These are phyloP conservation scores for Menidia menidia DNA, from an alignment of 2,797 vertebrate species.

Conservation along the genomic window DNA sequence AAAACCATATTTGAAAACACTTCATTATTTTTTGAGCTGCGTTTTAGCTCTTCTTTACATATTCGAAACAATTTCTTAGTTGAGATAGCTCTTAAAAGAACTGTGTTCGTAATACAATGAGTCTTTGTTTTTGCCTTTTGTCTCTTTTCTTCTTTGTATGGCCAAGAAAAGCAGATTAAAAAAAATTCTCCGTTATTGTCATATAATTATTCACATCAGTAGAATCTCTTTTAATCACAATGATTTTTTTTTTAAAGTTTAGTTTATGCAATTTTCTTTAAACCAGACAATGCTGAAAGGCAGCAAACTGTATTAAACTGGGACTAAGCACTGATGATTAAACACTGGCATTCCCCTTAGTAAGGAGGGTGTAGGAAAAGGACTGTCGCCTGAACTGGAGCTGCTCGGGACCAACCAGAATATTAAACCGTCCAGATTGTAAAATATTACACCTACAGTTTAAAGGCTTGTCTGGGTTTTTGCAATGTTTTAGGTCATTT, in stretches of 20 bases:
- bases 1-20: too few species aligned
- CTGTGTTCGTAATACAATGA: too few species aligned
- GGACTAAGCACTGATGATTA: constrained; percentile 84
- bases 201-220: not conserved
- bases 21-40: too few species aligned
- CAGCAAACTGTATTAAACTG: constrained; percentile 85
- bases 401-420: constrained; percentile 7
- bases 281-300: constrained; percentile 81
- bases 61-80: too few species aligned
- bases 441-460: constrained; percentile 26
- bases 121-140: not conserved
- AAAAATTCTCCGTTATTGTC: not conserved
- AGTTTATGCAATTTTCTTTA: constrained; percentile 70
- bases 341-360: constrained; percentile 92
- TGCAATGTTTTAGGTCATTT: constrained; percentile 32
- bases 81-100: too few species aligned
- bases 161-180: too few species aligned
- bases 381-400: not conserved
- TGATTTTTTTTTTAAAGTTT: not conserved
- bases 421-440: constrained; percentile 23
- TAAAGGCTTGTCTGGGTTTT: constrained; percentile 33
- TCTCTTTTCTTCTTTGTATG: not conserved
- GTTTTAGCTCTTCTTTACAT: too few species aligned
- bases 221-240: not conserved
- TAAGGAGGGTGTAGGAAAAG: not conserved